Conservation (phyloP, 2,888 invertebrate species). For the Eupsilia transversa region DNA sequence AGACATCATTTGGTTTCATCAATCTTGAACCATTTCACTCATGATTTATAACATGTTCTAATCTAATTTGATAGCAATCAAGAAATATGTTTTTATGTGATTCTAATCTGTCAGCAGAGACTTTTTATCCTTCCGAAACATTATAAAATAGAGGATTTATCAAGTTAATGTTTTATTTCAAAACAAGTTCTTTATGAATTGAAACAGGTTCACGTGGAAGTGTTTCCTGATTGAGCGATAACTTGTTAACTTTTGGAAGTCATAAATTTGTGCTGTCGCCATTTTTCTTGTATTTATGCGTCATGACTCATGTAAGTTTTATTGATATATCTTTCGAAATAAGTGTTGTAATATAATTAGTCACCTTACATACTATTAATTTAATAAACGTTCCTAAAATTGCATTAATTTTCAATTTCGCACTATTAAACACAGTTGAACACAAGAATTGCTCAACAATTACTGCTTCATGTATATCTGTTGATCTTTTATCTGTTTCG, state of each 20-base stretch:
- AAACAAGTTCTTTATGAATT: slow-evolving; percentile 22
- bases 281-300: neutral
- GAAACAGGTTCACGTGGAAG: slow-evolving; percentile 25
- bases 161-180: slow-evolving; percentile 7
- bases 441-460: neutral
- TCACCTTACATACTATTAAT: neutral
- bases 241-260: slow-evolving; percentile 32
- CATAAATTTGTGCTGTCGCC: slow-evolving; percentile 14
- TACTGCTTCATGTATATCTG: neutral
- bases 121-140: slow-evolving; percentile 10
- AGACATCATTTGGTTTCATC: neutral
- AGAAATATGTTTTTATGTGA: slow-evolving; percentile 6
- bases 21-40: neutral
- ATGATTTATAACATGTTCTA: neutral
- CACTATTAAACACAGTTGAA: neutral
- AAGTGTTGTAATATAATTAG: neutral
- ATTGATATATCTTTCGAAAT: slow-evolving; percentile 1
- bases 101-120: neutral
- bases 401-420: neutral
- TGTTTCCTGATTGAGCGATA: slow-evolving; percentile 27
- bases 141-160: neutral
- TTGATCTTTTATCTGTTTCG: neutral
- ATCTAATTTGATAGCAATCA: slow-evolving; percentile 14
- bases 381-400: neutral
- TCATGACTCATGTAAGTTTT: neutral